Base-by-base conservation (phyloP, 2,888 invertebrate species). In the Aleiodes testaceus region DNA sequence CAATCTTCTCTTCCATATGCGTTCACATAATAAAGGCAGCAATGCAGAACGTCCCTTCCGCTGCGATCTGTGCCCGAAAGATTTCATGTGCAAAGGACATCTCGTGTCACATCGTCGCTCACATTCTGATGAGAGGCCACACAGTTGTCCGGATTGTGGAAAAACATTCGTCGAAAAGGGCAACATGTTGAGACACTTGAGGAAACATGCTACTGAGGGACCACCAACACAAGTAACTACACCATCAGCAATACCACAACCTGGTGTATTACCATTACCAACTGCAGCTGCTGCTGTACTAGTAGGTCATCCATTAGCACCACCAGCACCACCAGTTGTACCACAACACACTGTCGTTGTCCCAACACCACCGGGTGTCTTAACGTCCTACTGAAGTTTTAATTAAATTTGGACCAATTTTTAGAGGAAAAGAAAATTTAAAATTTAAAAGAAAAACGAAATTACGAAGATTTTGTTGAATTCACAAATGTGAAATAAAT, bases 1-100 rank as follows among this genome's bases (percentile, higher is more conserved):
- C 70, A 95, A 95, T 84, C 88, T 95, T 59, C 89, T 96, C 76
- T 95, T 95, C 89, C 95, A 96, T 86, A 94, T 95, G 88, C 91
- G 95, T 72, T 95, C 95, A 76, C 95, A 96, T 88, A 94, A 93
- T 81, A 95, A 95, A 85, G 90, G 91, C 42, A 91, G 90, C 78
- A 91, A 90, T 75, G 91, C 91, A 72, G 91, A 92, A 77, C 89
- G 92, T 70, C 92, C 92, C 1, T 95, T 93, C 88, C 90, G 93
- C 67, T 95, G 95, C 84, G 95, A 95, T 80, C 89, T 95, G 67
- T 95, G 95, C 82, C 93, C 94, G 53, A 95, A 95, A 87, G 94
- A 94, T 85, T 95, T 95, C 85, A 93, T 95, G 90, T 95, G 95
- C 88, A 95, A 95, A 90, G 95, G 95, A 89, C 95, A 95, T 86